Conservation (phyloP, 2,797 vertebrate species). For the Meriones psammophilus region DNA sequence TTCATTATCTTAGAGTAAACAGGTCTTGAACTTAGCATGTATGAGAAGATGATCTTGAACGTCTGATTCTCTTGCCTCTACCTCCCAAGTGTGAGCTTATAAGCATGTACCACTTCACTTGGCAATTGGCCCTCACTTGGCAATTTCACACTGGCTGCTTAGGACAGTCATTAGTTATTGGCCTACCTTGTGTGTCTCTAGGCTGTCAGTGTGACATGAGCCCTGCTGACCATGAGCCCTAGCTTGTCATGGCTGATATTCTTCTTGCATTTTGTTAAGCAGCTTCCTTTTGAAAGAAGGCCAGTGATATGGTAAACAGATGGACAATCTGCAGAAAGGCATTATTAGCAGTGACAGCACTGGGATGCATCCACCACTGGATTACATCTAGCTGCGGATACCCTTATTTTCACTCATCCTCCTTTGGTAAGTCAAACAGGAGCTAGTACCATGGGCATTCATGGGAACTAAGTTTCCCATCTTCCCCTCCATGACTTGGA, state of each 20-base stretch:
- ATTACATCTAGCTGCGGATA: neutral
- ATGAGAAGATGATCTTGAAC: neutral
- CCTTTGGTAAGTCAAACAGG: neutral
- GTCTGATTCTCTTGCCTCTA: neutral
- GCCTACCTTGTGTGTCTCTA: neutral
- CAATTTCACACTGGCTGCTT: neutral
- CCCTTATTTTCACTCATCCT: neutral
- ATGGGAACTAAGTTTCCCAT: neutral
- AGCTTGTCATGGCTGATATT: neutral
- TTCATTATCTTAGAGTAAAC: neutral
- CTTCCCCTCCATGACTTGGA: too few species aligned
- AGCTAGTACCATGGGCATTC: neutral
- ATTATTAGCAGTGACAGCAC: neutral
- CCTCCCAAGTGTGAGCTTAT: neutral
- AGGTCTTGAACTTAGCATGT: neutral
- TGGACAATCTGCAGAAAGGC: neutral
- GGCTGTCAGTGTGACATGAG: neutral
- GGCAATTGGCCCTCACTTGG: neutral
- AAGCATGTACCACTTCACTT: neutral
- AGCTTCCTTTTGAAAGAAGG: conserved; percentile 58
- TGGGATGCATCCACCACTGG: conserved; percentile 4
- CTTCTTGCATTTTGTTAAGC: conserved; percentile 13
- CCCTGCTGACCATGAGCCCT: neutral
- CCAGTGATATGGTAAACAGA: conserved; percentile 28
- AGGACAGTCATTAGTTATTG: neutral